Evolutionary conservation across 2,113 vertebrate genomes (phyloP), one percentile per base, ranked within the genome.

Genomic region (Gallinago media): DNA sequence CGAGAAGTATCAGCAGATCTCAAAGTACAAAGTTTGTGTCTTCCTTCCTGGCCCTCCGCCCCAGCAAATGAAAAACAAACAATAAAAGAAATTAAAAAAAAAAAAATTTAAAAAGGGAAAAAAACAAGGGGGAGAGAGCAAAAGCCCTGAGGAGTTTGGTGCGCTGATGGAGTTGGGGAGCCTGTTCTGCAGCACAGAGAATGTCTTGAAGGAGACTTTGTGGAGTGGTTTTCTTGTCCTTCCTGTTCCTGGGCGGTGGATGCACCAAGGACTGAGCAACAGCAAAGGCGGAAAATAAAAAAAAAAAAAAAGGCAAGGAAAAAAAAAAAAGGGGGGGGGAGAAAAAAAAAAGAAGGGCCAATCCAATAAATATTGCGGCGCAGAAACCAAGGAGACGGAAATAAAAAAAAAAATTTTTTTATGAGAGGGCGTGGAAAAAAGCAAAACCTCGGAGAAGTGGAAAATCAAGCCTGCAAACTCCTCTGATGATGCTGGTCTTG

Each of bases 1-100:
- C 26, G 54, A 81, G 40, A 75, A 75, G 76, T 22, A 89, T 52
- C 72, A 32, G 91, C 77, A 59, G 77, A 49, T 90, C 84, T 75
- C 29, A 66, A 71, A 93, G 61, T 70, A 96, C 81, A 97, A 98
- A 98, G 97, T 98, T 97, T 97, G 72, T 63, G 50, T 89, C 91
- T 61, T 54, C 73, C 90, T 91, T 83, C 81, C 82, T 65, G 46
- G 26, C 52, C 40, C 40, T 83, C 90, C 47, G 83, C 70, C 65
- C 34, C 32, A 34, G 18, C 34, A 55, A 86, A 82, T 34, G 34
- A 47, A n/a, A 68, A 87, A 42, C 26, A 82, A 86, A 47, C 4
- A 66, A 44, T 46, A 68, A 78, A 12, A 1, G 8, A 29, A 12
- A 16, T 3, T 18, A 31, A n/a, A 20, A 47, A 36, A 21, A 31